Base-by-base conservation (phyloP, 2,797 vertebrate species). In the Coendou prehensilis region DNA sequence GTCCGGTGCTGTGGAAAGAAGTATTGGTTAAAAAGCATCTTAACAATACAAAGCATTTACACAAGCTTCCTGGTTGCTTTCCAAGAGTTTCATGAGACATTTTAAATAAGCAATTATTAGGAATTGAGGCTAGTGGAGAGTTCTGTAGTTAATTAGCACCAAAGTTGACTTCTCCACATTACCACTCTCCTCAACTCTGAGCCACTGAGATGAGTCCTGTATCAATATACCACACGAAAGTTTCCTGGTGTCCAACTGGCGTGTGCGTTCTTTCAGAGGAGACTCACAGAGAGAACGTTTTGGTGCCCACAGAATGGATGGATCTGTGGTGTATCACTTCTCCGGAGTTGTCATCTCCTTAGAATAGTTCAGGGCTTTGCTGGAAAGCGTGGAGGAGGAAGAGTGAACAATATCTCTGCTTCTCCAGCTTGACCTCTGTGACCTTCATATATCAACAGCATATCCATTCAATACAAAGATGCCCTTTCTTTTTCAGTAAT, bases 41-140 rank as follows among this genome's bases (percentile, higher is more conserved):
- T 80, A 78, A 79, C 15, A 83, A 54, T 3, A 52, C 11, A 93
- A 93, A 78, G 2, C 52, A 71, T 63, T 95, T 90, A 78, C 47
- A 7, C 56, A 61, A 11, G 69, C 82, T 93, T 91, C 0, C 0
- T 28, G 59, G 59, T 93, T 97, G 15, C 2, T 92, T 96, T 61
- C 75, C 93, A 89, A 95, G 91, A 89, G 92, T 97, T 85, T 97
- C 23, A 0, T 33, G 97, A 97, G 78, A 84, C 33, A 13, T 97
- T 97, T 96, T 85, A 95, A 50, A 64, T 22, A 96, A 97, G 28
- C 13, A 89, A 54, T 97, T 97, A 98, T 15, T 59, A 94, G 96
- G 93, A 97, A 98, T 89, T 94, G 45, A 97, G 95, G 87, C 89
- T 13, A 41, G n/a, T 47, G n/a, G 64, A 89, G 76, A 81, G 59